These are phyloP conservation scores for Gavialis gangeticus DNA, from an alignment of 2,113 vertebrate genomes.

Conservation along the genomic window DNA sequence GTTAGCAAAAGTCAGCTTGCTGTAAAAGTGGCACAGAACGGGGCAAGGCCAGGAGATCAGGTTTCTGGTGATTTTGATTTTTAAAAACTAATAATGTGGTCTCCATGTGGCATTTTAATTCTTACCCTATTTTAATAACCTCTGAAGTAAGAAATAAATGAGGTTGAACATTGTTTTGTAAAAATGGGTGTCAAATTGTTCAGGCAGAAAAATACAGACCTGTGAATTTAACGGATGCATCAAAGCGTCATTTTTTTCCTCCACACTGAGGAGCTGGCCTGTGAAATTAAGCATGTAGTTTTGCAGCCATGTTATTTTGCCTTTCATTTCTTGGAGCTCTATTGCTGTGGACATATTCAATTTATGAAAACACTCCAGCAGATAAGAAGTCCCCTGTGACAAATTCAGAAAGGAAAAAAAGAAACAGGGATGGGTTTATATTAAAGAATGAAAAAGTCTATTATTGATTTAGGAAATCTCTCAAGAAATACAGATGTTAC, in stretches of 20 bases:
- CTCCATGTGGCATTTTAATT: neutral
- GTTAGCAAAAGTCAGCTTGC: neutral
- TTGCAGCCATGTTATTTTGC: conserved; percentile 4
- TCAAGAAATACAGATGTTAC: neutral
- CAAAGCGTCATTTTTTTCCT: conserved; percentile 5
- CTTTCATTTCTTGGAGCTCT: conserved; percentile 1
- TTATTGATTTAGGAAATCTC: neutral
- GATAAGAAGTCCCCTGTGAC: neutral
- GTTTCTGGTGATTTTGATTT: neutral
- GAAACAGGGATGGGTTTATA: neutral
- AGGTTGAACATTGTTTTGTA: neutral
- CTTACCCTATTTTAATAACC: too few species aligned
- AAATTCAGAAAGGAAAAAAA: neutral
- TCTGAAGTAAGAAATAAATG: too few species aligned
- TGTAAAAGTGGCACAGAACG: neutral
- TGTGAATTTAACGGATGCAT: neutral
- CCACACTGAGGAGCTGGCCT: conserved; percentile 17
- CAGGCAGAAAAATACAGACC: neutral
- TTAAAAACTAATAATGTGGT: neutral
- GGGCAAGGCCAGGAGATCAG: neutral
- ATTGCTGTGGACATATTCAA: neutral
- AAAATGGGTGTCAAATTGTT: neutral
- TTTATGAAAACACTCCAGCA: neutral
- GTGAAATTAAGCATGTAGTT: conserved; percentile 42
- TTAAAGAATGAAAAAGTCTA: neutral